Percentiles rank a stretch among this genome's conserved stretches.
These are phyloP conservation scores for Acanthosepion esculentum DNA, from an alignment of 2,888 invertebrate species.

Conservation along the genomic window DNA sequence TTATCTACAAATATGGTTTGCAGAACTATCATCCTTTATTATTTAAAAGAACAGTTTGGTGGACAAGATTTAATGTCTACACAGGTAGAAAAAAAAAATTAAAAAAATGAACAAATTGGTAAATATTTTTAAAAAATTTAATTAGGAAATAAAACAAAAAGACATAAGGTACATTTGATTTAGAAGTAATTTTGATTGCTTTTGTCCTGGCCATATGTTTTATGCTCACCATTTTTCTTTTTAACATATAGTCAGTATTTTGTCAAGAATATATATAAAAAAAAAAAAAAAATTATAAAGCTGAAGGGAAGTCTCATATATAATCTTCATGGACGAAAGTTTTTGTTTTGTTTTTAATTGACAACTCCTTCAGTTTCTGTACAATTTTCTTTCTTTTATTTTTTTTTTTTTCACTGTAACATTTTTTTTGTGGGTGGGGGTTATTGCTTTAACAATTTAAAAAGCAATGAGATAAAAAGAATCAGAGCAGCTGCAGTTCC, in stretches of 20 bases:
- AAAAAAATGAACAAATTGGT: not conserved
- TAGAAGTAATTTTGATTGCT: slow-evolving; percentile 6
- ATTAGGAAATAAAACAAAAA: slow-evolving; percentile 33
- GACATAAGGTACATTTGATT: slow-evolving; percentile 33
- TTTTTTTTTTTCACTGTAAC: not conserved
- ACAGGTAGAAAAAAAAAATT: not conserved
- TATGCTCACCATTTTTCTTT: no score
- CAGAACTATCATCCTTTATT: no score
- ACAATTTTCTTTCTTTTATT: not conserved
- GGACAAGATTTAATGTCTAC: no score
- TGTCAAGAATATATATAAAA: not conserved
- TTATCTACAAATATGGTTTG: no score
- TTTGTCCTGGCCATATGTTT: not conserved
- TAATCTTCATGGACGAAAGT: not conserved
- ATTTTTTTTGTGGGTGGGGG: not conserved
- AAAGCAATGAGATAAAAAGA: slow-evolving; percentile 18
- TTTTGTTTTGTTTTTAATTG: not conserved
- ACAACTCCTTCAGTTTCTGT: not conserved
- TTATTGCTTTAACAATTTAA: not conserved
- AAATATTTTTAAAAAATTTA: slow-evolving; percentile 33
- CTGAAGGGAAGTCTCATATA: not conserved
- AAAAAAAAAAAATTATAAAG: not conserved
- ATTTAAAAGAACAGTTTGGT: no score
- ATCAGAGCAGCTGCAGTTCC: not conserved
- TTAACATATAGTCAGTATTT: not conserved